Evolutionary conservation across 1,140 invertebrate genomes (phyloP).

Genomic region (Anastatus disparis): DNA sequence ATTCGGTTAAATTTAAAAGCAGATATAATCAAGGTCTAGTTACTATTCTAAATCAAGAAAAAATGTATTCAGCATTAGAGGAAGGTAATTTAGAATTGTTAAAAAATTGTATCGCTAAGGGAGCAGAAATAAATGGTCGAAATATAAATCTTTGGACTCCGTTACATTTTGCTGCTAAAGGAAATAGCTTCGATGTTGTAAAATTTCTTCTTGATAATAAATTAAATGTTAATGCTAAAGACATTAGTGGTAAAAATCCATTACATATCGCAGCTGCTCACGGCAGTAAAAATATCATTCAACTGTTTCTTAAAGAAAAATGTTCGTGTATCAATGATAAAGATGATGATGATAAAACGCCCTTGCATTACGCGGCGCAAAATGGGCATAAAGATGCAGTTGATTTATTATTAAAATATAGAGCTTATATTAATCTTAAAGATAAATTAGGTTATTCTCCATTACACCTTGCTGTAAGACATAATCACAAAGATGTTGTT

Average conservation of each 20-base stretch:
- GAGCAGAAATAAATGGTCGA: neutral
- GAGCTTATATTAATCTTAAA: neutral
- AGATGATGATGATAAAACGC: neutral
- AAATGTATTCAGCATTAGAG: slow-evolving; percentile 2
- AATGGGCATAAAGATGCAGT: neutral
- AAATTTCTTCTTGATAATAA: neutral
- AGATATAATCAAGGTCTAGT: neutral
- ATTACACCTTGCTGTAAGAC: neutral
- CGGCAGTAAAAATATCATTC: neutral
- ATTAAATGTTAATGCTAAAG: neutral
- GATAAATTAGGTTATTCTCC: neutral
- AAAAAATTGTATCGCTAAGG: neutral
- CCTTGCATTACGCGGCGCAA: neutral
- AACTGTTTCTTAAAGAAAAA: neutral
- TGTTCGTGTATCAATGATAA: neutral
- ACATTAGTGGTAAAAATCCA: slow-evolving; percentile 1
- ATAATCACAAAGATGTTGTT: neutral
- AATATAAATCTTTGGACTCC: neutral
- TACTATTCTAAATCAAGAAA: neutral
- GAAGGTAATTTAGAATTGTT: neutral
- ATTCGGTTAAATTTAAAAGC: neutral
- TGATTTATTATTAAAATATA: neutral
- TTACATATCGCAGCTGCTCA: neutral
- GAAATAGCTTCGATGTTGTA: neutral
- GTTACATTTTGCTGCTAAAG: neutral